These are phyloP conservation scores for Lepidotrigona ventralis DNA, from an alignment of 1,140 invertebrate genomes.

Conservation along the genomic window DNA sequence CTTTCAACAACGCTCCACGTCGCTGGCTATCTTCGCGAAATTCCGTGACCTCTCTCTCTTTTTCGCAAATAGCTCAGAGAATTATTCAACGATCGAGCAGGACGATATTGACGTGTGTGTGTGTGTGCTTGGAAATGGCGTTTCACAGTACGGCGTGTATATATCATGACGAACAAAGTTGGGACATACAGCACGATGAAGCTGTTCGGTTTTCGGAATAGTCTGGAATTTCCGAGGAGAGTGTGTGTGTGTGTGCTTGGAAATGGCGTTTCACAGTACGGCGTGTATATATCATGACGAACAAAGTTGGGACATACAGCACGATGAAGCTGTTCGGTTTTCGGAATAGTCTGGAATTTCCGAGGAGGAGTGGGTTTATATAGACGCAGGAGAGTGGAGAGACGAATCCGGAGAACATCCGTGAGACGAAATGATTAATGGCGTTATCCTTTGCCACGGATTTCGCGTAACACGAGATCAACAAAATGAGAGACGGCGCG, in stretches of 20 bases:
- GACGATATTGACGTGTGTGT: background rate
- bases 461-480: slow-evolving; percentile 42
- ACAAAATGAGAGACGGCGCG: slow-evolving; percentile 20
- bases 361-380: too few species aligned
- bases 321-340: background rate
- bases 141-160: background rate
- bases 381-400: background rate
- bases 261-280: background rate
- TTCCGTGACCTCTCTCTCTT: slow-evolving; percentile 4
- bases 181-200: background rate
- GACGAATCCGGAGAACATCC: slow-evolving; percentile 1
- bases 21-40: slow-evolving; percentile 48
- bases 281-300: background rate
- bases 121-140: too few species aligned
- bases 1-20: background rate
- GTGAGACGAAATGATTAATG: slow-evolving; percentile 49
- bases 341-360: background rate
- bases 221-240: too few species aligned
- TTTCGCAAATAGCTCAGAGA: background rate
- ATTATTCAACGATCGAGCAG: background rate
- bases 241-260: too few species aligned
- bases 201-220: background rate
- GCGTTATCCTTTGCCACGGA: slow-evolving; percentile 13
- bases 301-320: background rate
- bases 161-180: background rate